These are phyloP conservation scores for Diarsia dahlii DNA, from an alignment of 2,888 invertebrate genomes.

Conservation along the genomic window DNA sequence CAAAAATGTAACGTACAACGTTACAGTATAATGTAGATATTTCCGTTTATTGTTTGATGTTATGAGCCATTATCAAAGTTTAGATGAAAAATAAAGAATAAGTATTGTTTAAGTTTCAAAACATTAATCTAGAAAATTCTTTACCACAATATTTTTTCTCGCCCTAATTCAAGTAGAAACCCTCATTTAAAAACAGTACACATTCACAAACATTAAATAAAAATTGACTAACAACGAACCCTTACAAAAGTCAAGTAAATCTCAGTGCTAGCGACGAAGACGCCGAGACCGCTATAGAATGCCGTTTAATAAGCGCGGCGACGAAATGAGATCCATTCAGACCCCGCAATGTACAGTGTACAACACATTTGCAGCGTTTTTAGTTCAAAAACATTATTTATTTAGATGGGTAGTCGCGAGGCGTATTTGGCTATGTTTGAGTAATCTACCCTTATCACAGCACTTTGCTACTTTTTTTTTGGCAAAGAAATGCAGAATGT, in stretches of 20 bases:
- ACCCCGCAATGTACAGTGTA: constrained; percentile 43
- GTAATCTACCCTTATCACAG: constrained; percentile 40
- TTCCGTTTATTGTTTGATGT: no score
- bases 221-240: constrained; percentile 47
- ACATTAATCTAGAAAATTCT: not conserved
- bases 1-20: no score
- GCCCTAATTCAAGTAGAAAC: constrained; percentile 21
- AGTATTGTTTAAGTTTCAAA: not conserved
- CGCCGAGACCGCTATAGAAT: constrained; percentile 22
- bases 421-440: constrained; percentile 40
- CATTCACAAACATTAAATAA: constrained; percentile 53
- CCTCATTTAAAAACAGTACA: constrained; percentile 30
- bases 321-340: constrained; percentile 50
- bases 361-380: constrained; percentile 33
- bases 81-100: not conserved
- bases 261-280: constrained; percentile 17
- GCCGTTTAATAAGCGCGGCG: constrained; percentile 42
- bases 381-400: constrained; percentile 54
- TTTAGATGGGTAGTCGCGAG: constrained; percentile 38
- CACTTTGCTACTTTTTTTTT: constrained; percentile 22
- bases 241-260: constrained; percentile 43
- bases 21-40: not conserved
- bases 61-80: not conserved
- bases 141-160: not conserved
- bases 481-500: constrained; percentile 27